Evolutionary conservation across 2,888 invertebrate genomes (phyloP).

Genomic region (Chrysolina haemoptera): DNA sequence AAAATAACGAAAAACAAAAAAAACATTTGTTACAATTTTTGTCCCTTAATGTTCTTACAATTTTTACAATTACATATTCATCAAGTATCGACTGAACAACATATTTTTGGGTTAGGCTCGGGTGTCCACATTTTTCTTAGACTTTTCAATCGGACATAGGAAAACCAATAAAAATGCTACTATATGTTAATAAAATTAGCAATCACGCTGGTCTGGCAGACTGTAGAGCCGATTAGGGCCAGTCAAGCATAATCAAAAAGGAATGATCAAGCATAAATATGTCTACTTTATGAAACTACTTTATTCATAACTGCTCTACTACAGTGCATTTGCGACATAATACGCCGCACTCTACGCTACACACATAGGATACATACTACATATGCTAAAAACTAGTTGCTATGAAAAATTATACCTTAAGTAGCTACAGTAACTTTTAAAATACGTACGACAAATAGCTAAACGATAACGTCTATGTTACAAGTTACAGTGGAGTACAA

Average conservation of each 20-base stretch:
- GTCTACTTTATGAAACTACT: constrained; percentile 73
- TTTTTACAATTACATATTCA: no score
- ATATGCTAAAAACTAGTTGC: constrained; percentile 66
- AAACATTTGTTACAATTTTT: no score
- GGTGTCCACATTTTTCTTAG: background rate
- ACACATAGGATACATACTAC: constrained; percentile 70
- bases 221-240: constrained; percentile 47
- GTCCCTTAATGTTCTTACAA: no score
- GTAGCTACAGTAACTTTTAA: constrained; percentile 67
- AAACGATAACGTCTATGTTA: constrained; percentile 65
- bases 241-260: constrained; percentile 61
- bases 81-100: no score
- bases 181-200: constrained; percentile 46
- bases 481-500: constrained; percentile 48
- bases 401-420: constrained; percentile 66
- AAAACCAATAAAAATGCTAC: constrained; percentile 32
- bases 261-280: constrained; percentile 69
- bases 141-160: constrained; percentile 25
- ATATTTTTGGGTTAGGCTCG: background rate
- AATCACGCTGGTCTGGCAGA: constrained; percentile 59
- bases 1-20: no score
- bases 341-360: constrained; percentile 68
- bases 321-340: constrained; percentile 71
- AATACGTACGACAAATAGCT: constrained; percentile 69
- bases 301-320: constrained; percentile 73